Base-by-base conservation (phyloP, 2,888 invertebrate genomes). In the Geotrupes spiniger region DNA sequence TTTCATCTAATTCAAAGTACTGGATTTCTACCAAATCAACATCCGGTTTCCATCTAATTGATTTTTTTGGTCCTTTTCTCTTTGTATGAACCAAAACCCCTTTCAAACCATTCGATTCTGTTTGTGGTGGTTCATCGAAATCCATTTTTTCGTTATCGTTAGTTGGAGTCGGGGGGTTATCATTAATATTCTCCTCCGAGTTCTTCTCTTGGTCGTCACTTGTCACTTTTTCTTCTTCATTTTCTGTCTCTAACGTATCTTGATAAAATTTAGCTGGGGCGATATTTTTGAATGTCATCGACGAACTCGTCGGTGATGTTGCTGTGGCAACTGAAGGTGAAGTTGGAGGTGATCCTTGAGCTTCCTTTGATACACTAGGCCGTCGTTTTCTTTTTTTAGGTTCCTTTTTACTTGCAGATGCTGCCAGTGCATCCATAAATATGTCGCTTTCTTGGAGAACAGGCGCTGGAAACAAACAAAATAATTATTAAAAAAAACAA, bases 1-100 rank as follows among this genome's bases (percentile, higher is more conserved):
- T 94, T 74, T 95, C 96, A 72, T 97, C 96, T 58, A 96, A 75
- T 71, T 96, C 96, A 72, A 98, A 97, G 73, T 84, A 95, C 62
- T 88, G 85, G 47, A 92, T 78, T 63, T 89, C 85, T 61, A 89
- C 89, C 25, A 98, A 75, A 57, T 87, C 83, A 4, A 80, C 74
- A 49, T 93, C 92, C 2, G 85, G 80, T 64, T 87, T 87, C 87
- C 92, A 95, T 65, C 84, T 62, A 15, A 73, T 67, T 59, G 83
- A 82, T 70, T 89, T 89, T 68, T 89, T 92, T 2, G 86, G 87
- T 2, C 87, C 89, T 69, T 83, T 86, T 57, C 81, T 81, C 60
- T 89, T 85, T 52, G 87, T 84, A 58, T 84, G 78, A 60, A 87
- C 78, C 5, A 92, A 75, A 15, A 89, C 89, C 42, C 91, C 88